These are phyloP conservation scores for Muscidifurax raptorellus DNA, from an alignment of 1,140 invertebrate genomes.

Conservation along the genomic window DNA sequence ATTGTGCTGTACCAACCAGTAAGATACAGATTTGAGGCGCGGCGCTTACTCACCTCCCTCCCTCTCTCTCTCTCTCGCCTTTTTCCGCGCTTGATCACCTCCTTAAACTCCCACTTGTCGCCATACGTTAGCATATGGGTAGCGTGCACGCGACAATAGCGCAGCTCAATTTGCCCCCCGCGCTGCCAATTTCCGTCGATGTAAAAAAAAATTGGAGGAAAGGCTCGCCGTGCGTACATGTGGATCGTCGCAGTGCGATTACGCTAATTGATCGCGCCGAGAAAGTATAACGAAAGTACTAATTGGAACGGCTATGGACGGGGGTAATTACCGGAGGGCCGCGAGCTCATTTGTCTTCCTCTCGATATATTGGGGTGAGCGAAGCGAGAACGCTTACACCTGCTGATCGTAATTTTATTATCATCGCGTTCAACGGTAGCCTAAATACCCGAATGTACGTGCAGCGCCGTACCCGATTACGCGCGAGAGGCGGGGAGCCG, in stretches of 20 bases:
- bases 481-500: too few species aligned
- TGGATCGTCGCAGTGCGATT: not conserved
- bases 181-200: not conserved
- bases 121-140: too few species aligned
- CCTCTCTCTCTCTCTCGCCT: not conserved
- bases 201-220: not conserved
- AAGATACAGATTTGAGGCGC: constrained; percentile 12
- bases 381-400: too few species aligned
- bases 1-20: not conserved
- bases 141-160: too few species aligned
- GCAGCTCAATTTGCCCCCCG: not conserved
- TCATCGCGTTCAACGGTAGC: too few species aligned
- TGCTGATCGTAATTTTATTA: not conserved
- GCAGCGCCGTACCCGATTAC: too few species aligned
- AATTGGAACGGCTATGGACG: not conserved
- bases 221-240: too few species aligned
- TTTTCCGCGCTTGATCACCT: not conserved
- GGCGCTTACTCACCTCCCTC: constrained; percentile 38
- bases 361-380: not conserved
- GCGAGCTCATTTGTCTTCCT: not conserved
- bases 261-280: constrained; percentile 7
- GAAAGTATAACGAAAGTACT: not conserved
- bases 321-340: not conserved
- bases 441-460: not conserved
- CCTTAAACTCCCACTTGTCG: not conserved